phyloP scores from a whole-genome alignment of 2,113 vertebrate species.

The Arizona elegans region DNA sequence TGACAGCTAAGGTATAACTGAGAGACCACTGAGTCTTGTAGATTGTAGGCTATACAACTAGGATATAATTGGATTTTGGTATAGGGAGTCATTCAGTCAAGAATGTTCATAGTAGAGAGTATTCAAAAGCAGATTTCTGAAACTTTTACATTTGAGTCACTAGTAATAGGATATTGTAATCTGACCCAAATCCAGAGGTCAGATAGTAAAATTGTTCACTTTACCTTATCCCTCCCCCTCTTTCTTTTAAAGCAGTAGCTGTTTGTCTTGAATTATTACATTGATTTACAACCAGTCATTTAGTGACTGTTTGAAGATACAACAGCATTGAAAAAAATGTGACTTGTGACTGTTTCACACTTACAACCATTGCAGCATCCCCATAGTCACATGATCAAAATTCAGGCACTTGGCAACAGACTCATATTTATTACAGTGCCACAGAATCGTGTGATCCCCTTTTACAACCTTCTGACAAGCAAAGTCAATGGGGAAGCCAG shows the following conservation, averaged over 20 bases:
- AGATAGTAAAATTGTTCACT: background rate
- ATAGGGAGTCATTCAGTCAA: background rate
- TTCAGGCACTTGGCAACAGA: background rate
- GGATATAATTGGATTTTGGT: background rate
- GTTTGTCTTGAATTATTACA: background rate
- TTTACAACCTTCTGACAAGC: background rate
- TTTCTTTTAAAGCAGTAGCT: background rate
- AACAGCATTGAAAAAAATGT: background rate
- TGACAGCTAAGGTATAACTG: background rate
- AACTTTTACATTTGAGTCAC: background rate
- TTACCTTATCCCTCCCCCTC: background rate
- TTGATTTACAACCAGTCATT: background rate
- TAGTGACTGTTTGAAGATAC: background rate
- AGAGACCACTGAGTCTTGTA: background rate
- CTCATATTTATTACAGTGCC: background rate
- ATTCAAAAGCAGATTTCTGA: slow-evolving; percentile 6
- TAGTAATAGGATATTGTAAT: background rate
- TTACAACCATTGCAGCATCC: background rate
- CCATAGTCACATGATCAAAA: background rate
- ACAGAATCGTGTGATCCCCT: background rate
- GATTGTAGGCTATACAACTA: background rate
- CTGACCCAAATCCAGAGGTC: background rate
- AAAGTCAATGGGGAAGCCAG: background rate
- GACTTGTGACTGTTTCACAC: background rate
- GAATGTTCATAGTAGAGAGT: background rate